Conservation (phyloP, 2,797 vertebrate genomes). For the Acanthopagrus latus region DNA sequence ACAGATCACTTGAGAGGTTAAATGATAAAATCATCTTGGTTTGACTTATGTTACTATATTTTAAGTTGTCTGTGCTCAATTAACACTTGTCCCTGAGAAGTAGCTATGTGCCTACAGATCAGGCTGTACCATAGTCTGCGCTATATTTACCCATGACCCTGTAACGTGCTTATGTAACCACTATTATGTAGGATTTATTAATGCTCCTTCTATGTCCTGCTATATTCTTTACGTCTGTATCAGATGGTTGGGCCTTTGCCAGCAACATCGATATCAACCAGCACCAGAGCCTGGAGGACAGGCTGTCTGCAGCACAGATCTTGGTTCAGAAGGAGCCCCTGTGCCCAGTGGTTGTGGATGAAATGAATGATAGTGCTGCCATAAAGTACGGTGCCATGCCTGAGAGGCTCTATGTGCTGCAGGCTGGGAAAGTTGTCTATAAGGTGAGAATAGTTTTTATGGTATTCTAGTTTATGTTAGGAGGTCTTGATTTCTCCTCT, state of each 20-base stretch:
- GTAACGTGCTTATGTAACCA: not conserved
- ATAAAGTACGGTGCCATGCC: slow-evolving; percentile 90
- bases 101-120: not conserved
- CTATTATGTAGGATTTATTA: too few relatives aligned
- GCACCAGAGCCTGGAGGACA: slow-evolving; percentile 89
- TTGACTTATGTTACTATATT: not conserved
- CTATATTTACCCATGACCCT: not conserved
- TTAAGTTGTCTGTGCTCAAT: not conserved
- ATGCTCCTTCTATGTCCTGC: too few relatives aligned
- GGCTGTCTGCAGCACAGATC: slow-evolving; percentile 87
- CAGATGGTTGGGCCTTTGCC: slow-evolving; percentile 94
- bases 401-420: slow-evolving; percentile 92
- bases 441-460: slow-evolving; percentile 84
- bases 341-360: slow-evolving; percentile 91
- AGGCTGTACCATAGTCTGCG: not conserved
- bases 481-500: not conserved
- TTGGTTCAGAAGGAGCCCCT: slow-evolving; percentile 87
- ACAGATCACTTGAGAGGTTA: too few relatives aligned
- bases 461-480: not conserved
- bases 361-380: slow-evolving; percentile 88
- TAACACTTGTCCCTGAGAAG: not conserved
- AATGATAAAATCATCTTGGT: not conserved
- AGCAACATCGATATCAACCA: slow-evolving; percentile 92
- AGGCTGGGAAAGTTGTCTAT: slow-evolving; percentile 89
- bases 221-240: not conserved